Evolutionary conservation across 2,113 vertebrate species (phyloP).

Genomic region (Cyanoderma ruficeps): DNA sequence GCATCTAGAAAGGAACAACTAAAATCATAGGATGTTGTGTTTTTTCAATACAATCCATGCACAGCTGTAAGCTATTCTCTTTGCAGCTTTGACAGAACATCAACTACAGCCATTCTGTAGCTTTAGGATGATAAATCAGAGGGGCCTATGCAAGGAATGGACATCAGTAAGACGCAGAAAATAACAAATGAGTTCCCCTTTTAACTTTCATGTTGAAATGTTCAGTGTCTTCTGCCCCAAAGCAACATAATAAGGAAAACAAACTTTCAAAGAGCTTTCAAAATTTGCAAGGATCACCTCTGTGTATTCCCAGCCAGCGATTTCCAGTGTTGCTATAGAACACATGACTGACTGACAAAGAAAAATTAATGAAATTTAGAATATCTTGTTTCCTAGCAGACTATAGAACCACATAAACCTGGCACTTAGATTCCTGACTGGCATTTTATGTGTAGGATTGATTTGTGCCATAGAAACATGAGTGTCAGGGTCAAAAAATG

Average conservation of each 20-base stretch:
- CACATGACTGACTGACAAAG: not conserved
- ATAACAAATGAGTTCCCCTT: slow-evolving; percentile 18
- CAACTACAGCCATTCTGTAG: slow-evolving; percentile 12
- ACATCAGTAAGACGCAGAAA: slow-evolving; percentile 8
- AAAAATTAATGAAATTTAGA: not conserved
- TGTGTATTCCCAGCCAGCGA: not conserved
- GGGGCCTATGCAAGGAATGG: not conserved
- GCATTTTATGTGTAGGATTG: not conserved
- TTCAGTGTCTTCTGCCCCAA: not conserved
- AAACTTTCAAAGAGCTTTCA: not conserved
- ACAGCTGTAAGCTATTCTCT: slow-evolving; percentile 53
- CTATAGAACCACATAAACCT: not conserved
- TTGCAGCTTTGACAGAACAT: slow-evolving; percentile 31
- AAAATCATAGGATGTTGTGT: not conserved
- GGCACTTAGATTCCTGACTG: not conserved
- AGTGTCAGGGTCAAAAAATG: not conserved
- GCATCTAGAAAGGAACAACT: not conserved
- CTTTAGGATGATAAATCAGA: slow-evolving; percentile 50
- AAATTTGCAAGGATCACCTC: not conserved
- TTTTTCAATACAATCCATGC: not conserved
- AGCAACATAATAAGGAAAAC: not conserved
- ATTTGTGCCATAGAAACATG: not conserved
- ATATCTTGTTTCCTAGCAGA: not conserved
- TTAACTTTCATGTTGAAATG: slow-evolving; percentile 21
- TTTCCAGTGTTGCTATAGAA: no score